Evolutionary conservation across 2,888 invertebrate species (phyloP).

Genomic region (Heliconius sara): DNA sequence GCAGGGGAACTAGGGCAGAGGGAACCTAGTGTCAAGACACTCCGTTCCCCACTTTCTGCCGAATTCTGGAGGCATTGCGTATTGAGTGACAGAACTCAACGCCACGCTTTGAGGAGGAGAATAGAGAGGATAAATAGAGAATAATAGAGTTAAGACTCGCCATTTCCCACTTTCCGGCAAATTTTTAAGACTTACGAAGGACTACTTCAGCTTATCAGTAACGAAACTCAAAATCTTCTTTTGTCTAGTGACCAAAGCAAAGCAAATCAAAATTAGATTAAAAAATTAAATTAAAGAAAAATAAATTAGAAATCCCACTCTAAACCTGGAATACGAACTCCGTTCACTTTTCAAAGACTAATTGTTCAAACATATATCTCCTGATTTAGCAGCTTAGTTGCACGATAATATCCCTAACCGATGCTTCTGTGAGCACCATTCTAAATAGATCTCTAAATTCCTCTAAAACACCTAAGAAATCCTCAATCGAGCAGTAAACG

Average conservation of each 20-base stretch:
- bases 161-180: not conserved
- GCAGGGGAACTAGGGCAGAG: not conserved
- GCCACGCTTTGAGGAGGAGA: too few species aligned
- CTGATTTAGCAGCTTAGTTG: constrained; percentile 74
- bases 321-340: constrained; percentile 30
- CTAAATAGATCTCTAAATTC: constrained; percentile 52
- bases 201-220: too few species aligned
- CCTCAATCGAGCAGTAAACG: constrained; percentile 10
- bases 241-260: too few species aligned
- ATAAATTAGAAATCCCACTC: not conserved
- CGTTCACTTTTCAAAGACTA: constrained; percentile 67
- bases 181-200: not conserved
- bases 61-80: not conserved
- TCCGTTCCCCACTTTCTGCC: not conserved
- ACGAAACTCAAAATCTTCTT: too few species aligned
- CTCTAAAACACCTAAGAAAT: constrained; percentile 19
- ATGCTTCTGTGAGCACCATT: constrained; percentile 60
- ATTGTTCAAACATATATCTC: constrained; percentile 72
- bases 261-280: too few species aligned
- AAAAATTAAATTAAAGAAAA: not conserved
- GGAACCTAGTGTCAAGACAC: not conserved
- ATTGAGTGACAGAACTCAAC: too few species aligned
- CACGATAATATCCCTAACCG: constrained; percentile 66
- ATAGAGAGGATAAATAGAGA: too few species aligned
- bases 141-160: not conserved